phyloP scores from a whole-genome alignment of 2,113 vertebrate species.

The Centropus unirufus region DNA sequence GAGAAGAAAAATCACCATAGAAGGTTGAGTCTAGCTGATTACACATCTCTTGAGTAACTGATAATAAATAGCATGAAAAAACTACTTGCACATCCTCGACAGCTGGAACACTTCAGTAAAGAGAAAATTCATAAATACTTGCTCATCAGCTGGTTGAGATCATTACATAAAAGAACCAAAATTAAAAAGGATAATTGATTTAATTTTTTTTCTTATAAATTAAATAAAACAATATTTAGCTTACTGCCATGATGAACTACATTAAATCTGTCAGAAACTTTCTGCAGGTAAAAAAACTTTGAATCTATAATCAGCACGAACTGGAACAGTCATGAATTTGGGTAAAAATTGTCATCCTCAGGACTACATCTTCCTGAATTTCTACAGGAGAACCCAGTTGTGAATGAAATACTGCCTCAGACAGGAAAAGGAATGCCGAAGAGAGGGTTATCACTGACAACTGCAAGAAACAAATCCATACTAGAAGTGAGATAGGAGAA shows the following conservation, averaged over 20 bases:
- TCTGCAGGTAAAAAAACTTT: neutral
- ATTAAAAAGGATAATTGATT: neutral
- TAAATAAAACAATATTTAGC: neutral
- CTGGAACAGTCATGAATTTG: neutral
- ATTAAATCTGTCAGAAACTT: neutral
- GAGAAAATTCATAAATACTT: neutral
- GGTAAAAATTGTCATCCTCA: neutral
- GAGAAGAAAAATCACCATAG: neutral
- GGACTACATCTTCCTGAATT: neutral
- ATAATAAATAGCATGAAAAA: neutral
- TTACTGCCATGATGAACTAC: neutral
- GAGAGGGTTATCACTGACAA: neutral
- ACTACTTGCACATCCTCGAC: neutral
- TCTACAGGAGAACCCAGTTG: neutral
- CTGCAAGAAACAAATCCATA: neutral
- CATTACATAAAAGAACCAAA: neutral
- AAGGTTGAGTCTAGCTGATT: neutral
- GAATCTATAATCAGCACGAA: neutral
- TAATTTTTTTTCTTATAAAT: neutral
- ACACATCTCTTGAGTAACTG: neutral
- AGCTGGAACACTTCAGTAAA: neutral
- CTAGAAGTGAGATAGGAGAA: neutral
- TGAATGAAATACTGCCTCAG: neutral
- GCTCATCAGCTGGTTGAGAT: neutral
- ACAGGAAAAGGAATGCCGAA: neutral